A percentile compares a stretch with the other conserved stretches of the same genome.
phyloP scores from a whole-genome alignment of 2,888 invertebrate genomes.

The Lithophane socia region DNA sequence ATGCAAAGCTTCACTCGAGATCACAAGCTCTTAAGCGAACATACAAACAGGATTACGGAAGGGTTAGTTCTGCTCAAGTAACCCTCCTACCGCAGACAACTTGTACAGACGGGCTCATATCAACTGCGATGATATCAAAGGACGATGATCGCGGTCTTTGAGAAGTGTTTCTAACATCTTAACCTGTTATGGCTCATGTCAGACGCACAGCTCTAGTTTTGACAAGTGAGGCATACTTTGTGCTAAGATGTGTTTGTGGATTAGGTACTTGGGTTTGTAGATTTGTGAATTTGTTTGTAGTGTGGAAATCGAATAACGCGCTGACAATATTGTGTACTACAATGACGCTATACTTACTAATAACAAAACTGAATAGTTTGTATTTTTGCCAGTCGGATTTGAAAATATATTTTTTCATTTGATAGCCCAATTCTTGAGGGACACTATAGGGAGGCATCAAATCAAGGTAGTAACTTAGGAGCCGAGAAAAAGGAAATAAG shows the following conservation, averaged over 20 bases:
- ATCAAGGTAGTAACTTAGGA: too few species aligned
- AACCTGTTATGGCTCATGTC: constrained; percentile 42
- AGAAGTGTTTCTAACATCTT: constrained; percentile 56
- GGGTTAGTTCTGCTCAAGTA: constrained; percentile 48
- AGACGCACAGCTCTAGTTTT: constrained; percentile 37
- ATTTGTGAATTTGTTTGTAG: not conserved
- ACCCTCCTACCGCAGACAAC: constrained; percentile 28
- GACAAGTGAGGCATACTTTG: constrained; percentile 29
- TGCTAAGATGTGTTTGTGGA: constrained; percentile 2
- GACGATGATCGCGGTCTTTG: constrained; percentile 43
- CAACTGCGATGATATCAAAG: constrained; percentile 56
- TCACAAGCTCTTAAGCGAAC: constrained; percentile 37
- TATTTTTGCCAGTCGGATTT: too few species aligned
- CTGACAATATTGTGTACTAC: not conserved
- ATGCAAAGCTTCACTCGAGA: constrained; percentile 31
- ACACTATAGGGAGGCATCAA: too few species aligned
- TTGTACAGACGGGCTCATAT: constrained; percentile 51
- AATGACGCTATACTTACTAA: not conserved
- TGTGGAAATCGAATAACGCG: not conserved
- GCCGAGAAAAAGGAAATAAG: too few species aligned
- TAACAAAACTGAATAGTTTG: too few species aligned
- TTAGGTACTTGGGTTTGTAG: not conserved
- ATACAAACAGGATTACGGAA: constrained; percentile 51
- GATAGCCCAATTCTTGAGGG: too few species aligned
- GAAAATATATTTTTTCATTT: too few species aligned